Percentiles rank a stretch among this genome's conserved stretches.
These are phyloP conservation scores for Lepeophtheirus nordmannii DNA, from an alignment of 2,888 invertebrate genomes.

Conservation along the genomic window DNA sequence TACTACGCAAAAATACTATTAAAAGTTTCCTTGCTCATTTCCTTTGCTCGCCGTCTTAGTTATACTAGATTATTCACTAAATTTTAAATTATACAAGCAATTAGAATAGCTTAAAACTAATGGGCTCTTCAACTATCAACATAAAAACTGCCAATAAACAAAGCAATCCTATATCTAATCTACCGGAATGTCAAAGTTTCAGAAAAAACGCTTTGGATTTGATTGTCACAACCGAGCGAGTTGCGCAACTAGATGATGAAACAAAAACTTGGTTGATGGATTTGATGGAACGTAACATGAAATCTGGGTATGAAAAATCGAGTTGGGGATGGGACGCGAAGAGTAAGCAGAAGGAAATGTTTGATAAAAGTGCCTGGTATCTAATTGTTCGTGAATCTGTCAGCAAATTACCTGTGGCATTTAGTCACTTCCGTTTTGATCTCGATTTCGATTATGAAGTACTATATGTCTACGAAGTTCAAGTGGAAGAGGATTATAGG, in stretches of 20 bases:
- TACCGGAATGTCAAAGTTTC: conserved; percentile 39
- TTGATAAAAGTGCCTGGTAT: not conserved
- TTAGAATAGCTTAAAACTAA: too few species aligned
- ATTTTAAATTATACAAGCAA: too few species aligned
- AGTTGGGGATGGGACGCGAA: conserved; percentile 59
- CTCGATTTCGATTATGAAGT: conserved; percentile 60
- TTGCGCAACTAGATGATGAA: conserved; percentile 42
- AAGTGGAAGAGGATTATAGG: conserved; percentile 52
- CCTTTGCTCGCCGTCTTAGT: too few species aligned
- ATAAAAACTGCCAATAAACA: conserved; percentile 19
- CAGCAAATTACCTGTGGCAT: conserved; percentile 45
- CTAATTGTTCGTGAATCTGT: conserved; percentile 26
- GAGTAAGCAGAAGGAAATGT: conserved; percentile 26
- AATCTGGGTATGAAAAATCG: conserved; percentile 44
- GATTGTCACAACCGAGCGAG: conserved; percentile 41
- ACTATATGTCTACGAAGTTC: conserved; percentile 66
- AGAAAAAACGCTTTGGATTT: conserved; percentile 45
- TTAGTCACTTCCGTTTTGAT: conserved; percentile 68
- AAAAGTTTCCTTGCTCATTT: too few species aligned
- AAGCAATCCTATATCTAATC: conserved; percentile 16
- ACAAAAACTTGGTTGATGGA: conserved; percentile 53
- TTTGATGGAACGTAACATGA: conserved; percentile 63
- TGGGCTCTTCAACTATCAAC: not conserved
- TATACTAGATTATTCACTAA: too few species aligned
- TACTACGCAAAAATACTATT: too few species aligned